phyloP scores from a whole-genome alignment of 2,797 vertebrate genomes.

The Lagorchestes hirsutus region DNA sequence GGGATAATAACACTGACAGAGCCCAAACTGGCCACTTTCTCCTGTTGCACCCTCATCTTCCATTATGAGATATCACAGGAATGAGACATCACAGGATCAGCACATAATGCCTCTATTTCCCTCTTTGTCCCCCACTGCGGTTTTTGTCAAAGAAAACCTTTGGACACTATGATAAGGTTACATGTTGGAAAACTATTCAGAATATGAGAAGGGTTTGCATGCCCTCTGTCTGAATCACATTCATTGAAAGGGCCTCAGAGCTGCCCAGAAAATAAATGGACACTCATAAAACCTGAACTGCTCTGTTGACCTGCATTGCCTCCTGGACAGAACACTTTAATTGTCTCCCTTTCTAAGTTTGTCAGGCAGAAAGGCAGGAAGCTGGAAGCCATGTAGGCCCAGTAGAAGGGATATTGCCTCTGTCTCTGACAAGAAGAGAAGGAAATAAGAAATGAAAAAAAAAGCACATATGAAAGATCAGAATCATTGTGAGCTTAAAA shows the following conservation, averaged over 20 bases:
- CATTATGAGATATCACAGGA: not conserved
- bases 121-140: not conserved
- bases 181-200: not conserved
- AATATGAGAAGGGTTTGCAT: not conserved
- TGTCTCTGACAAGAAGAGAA: conserved; percentile 8
- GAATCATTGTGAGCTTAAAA: not conserved
- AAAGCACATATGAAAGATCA: conserved; percentile 46
- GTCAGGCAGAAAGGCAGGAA: conserved; percentile 52
- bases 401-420: conserved; percentile 50
- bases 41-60: not conserved
- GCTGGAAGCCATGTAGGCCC: not conserved
- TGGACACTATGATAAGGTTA: conserved; percentile 43
- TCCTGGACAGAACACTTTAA: conserved; percentile 69
- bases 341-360: conserved; percentile 62
- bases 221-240: conserved; percentile 36
- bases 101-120: not conserved
- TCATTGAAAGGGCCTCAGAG: conserved; percentile 61
- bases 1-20: not conserved
- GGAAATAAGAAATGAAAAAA: conserved; percentile 47
- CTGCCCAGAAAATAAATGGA: conserved; percentile 52
- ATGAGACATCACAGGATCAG: not conserved
- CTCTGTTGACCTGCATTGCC: conserved; percentile 51
- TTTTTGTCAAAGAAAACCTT: not conserved
- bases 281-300: conserved; percentile 43
- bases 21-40: not conserved